Evolutionary conservation across 35 echinoderm and acorn worm species (phyloP).

Genomic region (Nesometra sesokonis): DNA sequence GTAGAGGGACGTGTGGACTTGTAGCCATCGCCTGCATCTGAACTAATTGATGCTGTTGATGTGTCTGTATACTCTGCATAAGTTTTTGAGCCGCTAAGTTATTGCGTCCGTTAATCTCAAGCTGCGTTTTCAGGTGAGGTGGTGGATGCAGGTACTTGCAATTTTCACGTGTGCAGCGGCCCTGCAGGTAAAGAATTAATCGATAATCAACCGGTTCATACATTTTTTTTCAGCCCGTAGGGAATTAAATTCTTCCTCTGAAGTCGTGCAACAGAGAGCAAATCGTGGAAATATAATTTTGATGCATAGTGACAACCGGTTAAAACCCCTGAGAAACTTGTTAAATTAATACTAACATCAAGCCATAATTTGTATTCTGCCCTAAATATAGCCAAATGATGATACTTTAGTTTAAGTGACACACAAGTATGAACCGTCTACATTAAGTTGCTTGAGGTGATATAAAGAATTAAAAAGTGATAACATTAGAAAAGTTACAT

Average conservation of each 20-base stretch:
- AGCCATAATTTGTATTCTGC: background rate
- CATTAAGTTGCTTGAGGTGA: no score
- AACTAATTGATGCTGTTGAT: conserved; percentile 64
- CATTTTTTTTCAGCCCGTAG: background rate
- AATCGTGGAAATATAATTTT: background rate
- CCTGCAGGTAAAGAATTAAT: conserved; percentile 30
- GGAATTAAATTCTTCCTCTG: background rate
- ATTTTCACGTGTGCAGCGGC: conserved; percentile 96
- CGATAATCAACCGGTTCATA: background rate
- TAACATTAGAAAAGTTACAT: no score
- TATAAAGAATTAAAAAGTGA: no score
- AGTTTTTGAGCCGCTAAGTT: conserved; percentile 92
- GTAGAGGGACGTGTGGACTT: conserved; percentile 25
- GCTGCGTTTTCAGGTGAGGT: conserved; percentile 96
- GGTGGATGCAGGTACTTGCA: conserved; percentile 98
- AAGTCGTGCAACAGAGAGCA: background rate
- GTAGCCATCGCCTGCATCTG: conserved; percentile 26
- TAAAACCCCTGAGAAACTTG: background rate
- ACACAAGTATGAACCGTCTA: no score
- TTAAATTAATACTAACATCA: background rate
- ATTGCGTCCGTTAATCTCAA: conserved; percentile 97
- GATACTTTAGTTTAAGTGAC: no score
- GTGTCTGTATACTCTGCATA: conserved; percentile 54
- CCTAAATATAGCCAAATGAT: no score
- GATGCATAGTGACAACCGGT: background rate